Conservation (phyloP, 2,113 vertebrate genomes). For the Siniperca chuatsi region DNA sequence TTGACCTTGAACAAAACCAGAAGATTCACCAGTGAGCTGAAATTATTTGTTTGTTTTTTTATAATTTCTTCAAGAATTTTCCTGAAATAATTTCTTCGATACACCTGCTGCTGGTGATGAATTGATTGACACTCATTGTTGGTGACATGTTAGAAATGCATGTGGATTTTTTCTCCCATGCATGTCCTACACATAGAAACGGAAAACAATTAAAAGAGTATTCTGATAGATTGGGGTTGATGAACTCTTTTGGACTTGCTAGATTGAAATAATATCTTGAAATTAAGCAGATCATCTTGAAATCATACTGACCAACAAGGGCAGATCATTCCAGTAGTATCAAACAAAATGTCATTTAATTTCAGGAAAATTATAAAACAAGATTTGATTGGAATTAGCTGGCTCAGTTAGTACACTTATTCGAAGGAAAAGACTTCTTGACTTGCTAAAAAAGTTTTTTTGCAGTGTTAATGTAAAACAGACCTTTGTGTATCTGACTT, state of each 20-base stretch:
- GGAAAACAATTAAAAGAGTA: no score
- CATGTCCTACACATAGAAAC: not conserved
- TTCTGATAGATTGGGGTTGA: not conserved
- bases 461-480: slow-evolving; percentile 51
- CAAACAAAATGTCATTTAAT: not conserved
- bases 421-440: slow-evolving; percentile 1
- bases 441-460: slow-evolving; percentile 19
- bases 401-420: not conserved
- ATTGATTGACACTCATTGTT: not conserved
- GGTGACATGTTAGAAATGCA: not conserved
- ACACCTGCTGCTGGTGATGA: not conserved
- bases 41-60: not conserved
- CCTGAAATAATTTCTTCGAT: not conserved
- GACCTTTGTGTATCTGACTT: slow-evolving; percentile 63
- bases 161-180: not conserved
- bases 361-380: not conserved
- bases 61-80: not conserved
- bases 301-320: not conserved
- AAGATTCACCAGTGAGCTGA: not conserved
- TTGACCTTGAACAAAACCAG: slow-evolving; percentile 19
- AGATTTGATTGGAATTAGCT: not conserved
- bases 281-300: not conserved
- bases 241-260: not conserved
- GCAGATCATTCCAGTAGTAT: not conserved
- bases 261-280: not conserved